Evolutionary conservation across 2,888 invertebrate genomes (phyloP), one percentile per base, ranked within the genome.

Genomic region (Drosophila recens): DNA sequence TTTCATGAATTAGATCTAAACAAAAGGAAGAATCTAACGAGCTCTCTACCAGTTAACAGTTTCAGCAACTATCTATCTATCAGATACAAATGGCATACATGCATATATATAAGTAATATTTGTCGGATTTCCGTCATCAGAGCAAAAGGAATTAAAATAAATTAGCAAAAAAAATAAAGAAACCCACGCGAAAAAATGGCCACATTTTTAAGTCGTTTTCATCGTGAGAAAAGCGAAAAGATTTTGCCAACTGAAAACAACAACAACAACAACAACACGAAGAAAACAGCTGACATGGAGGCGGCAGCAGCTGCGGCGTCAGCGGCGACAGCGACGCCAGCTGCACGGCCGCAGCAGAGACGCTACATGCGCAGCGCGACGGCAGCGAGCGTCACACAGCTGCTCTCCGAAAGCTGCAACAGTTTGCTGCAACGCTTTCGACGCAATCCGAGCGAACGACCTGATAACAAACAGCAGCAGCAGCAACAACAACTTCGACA

Each of bases 331-430:
- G n/a, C 71, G 56, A 46, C 71, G 59, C 58, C 51, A 48, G 34
- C 59, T 51, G 72, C 61, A 52, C 82, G 71, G 56, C 90, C 94
- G 91, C 91, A 95, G 73, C 94, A 95, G 80, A 95, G 94, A 90
- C 95, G 97, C 79, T 97, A 97, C 93, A 94, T 95, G 79, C 95
- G 97, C 74, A 94, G 95, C 75, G 96, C 97, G 57, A 95, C 96
- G 51, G 95, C 96, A 48, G 95, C 95, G 57, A 97, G 97, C 93
- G 97, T 97, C 85, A 96, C 97, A 77, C 97, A 97, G 93, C 93
- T 97, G 89, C 93, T 97, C 84, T 96, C 96, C 82, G 97, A 97
- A 92, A 97, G 97, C 84, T 97, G 97, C 93, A 96, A 96, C 90
- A 97, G 95, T 93, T 94, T 97, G 80, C 94, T 97, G 87, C 97